A percentile compares a stretch with the other conserved stretches of the same genome.
Conservation (phyloP, 2,797 vertebrate genomes). For the Sarcophilus harrisii region DNA sequence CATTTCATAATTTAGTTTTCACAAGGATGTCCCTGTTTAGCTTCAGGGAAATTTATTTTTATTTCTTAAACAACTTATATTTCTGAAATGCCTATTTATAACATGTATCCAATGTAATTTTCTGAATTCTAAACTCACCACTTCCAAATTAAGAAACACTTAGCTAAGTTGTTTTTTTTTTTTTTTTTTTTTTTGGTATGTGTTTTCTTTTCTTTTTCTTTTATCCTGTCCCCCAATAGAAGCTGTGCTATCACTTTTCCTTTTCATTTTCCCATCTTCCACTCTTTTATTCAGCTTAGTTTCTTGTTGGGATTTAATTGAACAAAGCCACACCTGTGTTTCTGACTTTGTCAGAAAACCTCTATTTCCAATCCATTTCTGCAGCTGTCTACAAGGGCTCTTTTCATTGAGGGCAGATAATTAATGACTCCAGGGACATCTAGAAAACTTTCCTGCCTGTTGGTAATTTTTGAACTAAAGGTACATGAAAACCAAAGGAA, state of each 20-base stretch:
- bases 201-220: not conserved
- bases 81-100: constrained; percentile 30
- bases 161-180: constrained; percentile 12
- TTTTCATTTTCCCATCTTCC: constrained; percentile 43
- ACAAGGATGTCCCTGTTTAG: not conserved
- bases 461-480: constrained; percentile 15
- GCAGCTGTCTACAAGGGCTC: constrained; percentile 61
- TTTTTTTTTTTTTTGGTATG: not conserved
- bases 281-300: constrained; percentile 59
- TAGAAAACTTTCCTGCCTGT: constrained; percentile 19
- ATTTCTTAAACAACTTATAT: constrained; percentile 2
- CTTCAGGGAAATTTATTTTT: not conserved
- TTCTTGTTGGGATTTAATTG: constrained; percentile 67
- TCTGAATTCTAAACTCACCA: not conserved
- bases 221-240: constrained; percentile 2
- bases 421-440: constrained; percentile 67
- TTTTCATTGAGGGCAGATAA: constrained; percentile 75
- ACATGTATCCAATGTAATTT: constrained; percentile 7
- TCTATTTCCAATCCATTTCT: constrained; percentile 65
- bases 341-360: constrained; percentile 68
- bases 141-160: constrained; percentile 40
- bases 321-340: constrained; percentile 80
- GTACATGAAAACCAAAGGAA: not conserved
- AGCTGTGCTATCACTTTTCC: not conserved
- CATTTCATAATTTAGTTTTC: constrained; percentile 34